Base-by-base conservation (phyloP, 2,888 invertebrate genomes). In the Brachyopa scutellaris region DNA sequence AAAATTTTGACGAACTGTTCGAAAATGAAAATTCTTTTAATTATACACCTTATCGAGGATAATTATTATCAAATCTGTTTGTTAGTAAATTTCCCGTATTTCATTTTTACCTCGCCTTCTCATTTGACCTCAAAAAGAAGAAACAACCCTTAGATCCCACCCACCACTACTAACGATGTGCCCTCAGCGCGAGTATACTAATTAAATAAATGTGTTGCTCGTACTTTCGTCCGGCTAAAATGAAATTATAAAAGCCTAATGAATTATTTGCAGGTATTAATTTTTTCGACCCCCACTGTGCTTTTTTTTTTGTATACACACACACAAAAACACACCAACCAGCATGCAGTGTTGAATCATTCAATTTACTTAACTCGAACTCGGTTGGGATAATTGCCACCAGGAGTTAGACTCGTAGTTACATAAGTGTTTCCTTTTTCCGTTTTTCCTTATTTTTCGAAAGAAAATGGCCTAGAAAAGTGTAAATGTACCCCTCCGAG, bases 201-300 rank as follows among this genome's bases (percentile, higher is more conserved):
- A 80, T 74, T 80, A 80, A 74, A 47, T 57, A 69, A 80, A 69
- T n/a, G n/a, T 57, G 57, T 42, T 47, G 47, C n/a, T 38, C 33
- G 67, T 55, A 31, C 62, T 55, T 47, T 62, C 61, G 74, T 64
- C 62, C n/a, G n/a, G 69, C 33, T 31, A 69, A 74, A 80, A 80
- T 80, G 74, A 80, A 80, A 80, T 82, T 70, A 82, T 78, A 78
- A 83, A 78, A 78, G 66, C 78, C 78, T 78, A 73, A 78, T 83
- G 78, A 83, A 83, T 83, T 62, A 83, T 83, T 72, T 57, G 78
- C 72, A 57, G 62, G 67, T 57, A 67, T 62, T 83, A 83, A 83
- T 82, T 66, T 26, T 72, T 61, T 49, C 72, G 62, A 49, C 70
- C 76, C 49, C 36, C 51, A 42, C 36, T 15, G 31, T 31, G 9